A percentile compares a stretch with the other conserved stretches of the same genome.
phyloP scores from a whole-genome alignment of 92 coral and sea anemone species.

The Epizoanthus fatuus region DNA sequence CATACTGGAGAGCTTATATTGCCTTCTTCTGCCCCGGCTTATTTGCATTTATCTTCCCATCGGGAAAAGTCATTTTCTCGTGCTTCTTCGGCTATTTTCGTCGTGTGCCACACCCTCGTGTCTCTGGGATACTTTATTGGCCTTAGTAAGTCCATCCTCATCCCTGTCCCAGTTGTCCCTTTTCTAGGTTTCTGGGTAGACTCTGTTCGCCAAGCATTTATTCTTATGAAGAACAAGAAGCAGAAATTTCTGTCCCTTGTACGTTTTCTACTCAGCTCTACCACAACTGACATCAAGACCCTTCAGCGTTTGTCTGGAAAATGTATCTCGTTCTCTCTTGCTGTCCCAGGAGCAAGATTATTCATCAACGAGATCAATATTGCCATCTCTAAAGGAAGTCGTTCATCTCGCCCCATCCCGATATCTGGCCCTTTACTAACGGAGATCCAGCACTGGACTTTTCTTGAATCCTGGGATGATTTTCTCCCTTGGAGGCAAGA shows the following conservation, averaged over 20 bases:
- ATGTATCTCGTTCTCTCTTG: conserved; percentile 47
- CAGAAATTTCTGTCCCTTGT: conserved; percentile 48
- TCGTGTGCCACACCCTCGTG: conserved; percentile 42
- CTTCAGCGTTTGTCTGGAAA: conserved; percentile 60
- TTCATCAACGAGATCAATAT: conserved; percentile 53
- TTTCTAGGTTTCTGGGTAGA: conserved; percentile 60
- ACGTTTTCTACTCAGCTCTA: conserved; percentile 20
- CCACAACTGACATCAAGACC: conserved; percentile 35
- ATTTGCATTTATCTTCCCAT: not conserved
- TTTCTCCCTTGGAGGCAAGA: conserved; percentile 54
- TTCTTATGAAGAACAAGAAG: conserved; percentile 47
- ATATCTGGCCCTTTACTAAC: conserved; percentile 24
- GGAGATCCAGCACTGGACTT: conserved; percentile 57
- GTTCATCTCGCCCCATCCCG: conserved; percentile 11
- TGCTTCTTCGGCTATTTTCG: conserved; percentile 36
- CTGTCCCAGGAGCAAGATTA: conserved; percentile 57
- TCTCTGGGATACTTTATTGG: conserved; percentile 42
- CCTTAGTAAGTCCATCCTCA: conserved; percentile 40
- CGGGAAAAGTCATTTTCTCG: not conserved
- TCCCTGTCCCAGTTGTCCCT: conserved; percentile 43
- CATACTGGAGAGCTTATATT: conserved; percentile 34
- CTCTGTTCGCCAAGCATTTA: conserved; percentile 57
- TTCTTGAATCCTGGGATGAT: conserved; percentile 47
- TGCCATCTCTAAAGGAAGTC: conserved; percentile 35
- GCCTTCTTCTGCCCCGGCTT: not conserved